Conservation (phyloP, 2,113 vertebrate genomes). For the Cyprinodon variegatus region DNA sequence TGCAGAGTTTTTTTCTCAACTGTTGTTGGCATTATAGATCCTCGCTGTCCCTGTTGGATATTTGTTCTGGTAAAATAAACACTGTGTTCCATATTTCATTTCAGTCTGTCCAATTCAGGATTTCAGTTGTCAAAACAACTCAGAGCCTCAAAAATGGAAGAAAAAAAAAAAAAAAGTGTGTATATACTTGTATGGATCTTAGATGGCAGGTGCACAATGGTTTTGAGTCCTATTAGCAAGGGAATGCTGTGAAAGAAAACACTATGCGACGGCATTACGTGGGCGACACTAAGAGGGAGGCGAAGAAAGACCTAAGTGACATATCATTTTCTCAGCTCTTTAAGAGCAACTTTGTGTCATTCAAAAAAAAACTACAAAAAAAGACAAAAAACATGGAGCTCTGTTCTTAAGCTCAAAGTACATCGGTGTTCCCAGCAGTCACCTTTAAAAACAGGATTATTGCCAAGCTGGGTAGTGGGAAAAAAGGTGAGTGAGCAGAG, state of each 20-base stretch:
- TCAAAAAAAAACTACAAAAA: constrained; percentile 20
- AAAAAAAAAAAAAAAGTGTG: not conserved
- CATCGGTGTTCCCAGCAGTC: constrained; percentile 29
- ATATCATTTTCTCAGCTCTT: constrained; percentile 25
- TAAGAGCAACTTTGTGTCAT: constrained; percentile 37
- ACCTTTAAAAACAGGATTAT: constrained; percentile 62
- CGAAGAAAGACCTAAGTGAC: constrained; percentile 36
- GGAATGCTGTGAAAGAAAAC: constrained; percentile 10
- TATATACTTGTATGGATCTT: constrained; percentile 22
- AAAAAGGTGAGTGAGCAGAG: constrained; percentile 18
- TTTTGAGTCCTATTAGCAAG: constrained; percentile 42
- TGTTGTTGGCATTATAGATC: constrained; percentile 32
- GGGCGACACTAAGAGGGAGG: constrained; percentile 8
- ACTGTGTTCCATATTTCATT: constrained; percentile 34
- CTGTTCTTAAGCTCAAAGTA: constrained; percentile 26
- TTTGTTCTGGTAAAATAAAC: constrained; percentile 44
- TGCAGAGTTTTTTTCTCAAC: constrained; percentile 15
- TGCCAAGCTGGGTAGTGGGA: constrained; percentile 40
- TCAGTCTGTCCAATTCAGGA: constrained; percentile 16
- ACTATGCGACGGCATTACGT: constrained; percentile 14
- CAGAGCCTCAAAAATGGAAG: constrained; percentile 5
- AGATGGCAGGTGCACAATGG: constrained; percentile 13
- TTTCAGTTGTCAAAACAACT: constrained; percentile 52
- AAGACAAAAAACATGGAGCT: constrained; percentile 18
- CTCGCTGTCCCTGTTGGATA: constrained; percentile 19